A percentile compares a stretch with the other conserved stretches of the same genome.
phyloP scores from a whole-genome alignment of 2,888 invertebrate species.

The Ophonus ardosiacus region DNA sequence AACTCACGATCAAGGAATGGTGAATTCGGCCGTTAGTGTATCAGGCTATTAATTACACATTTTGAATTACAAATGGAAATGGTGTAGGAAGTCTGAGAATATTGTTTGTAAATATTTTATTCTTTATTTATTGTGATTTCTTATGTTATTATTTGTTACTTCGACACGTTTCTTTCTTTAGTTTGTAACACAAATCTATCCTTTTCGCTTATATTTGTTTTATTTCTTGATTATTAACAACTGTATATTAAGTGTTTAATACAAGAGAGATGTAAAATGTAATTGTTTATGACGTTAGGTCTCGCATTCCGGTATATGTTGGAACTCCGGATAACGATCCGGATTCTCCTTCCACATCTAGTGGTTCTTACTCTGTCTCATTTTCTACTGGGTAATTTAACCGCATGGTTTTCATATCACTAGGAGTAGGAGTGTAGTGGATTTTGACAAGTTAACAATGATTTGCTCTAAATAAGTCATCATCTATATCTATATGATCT shows the following conservation, averaged over 20 bases:
- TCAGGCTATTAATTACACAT: too few relatives aligned
- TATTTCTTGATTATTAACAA: not conserved
- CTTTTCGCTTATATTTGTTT: not conserved
- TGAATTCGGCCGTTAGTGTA: too few relatives aligned
- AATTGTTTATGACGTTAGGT: conserved; percentile 71
- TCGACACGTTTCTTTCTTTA: not conserved
- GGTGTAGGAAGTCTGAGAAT: not conserved
- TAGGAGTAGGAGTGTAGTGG: not conserved
- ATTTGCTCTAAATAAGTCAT: too few relatives aligned
- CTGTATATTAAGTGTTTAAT: not conserved
- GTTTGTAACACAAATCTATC: not conserved
- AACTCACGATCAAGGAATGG: too few relatives aligned
- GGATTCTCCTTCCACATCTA: conserved; percentile 75
- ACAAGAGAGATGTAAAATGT: not conserved
- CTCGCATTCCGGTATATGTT: conserved; percentile 86
- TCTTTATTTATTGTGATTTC: not conserved
- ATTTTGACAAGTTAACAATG: not conserved
- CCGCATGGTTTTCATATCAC: conserved; percentile 43
- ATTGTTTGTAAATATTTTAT: not conserved
- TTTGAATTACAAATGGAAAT: too few relatives aligned
- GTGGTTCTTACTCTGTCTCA: conserved; percentile 75
- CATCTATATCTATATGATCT: too few relatives aligned
- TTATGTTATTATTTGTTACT: not conserved
- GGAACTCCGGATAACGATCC: conserved; percentile 76
- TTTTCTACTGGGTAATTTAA: conserved; percentile 75